Conservation (phyloP, 2,113 vertebrate genomes). For the Spea bombifrons region DNA sequence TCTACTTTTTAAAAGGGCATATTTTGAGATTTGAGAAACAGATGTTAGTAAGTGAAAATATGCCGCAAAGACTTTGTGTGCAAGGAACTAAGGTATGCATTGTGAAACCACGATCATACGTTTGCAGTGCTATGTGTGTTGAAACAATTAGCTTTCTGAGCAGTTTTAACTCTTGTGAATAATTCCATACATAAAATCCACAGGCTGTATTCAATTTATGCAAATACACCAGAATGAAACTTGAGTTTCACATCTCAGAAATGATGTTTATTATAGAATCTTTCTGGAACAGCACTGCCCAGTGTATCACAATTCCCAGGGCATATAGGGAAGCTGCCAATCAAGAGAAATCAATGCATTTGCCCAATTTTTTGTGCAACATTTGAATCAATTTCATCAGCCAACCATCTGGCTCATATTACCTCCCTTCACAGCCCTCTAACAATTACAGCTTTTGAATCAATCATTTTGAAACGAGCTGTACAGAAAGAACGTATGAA, state of each 20-base stretch:
- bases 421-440: constrained; percentile 53
- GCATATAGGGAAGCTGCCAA: constrained; percentile 30
- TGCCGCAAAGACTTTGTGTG: background rate
- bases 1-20: background rate
- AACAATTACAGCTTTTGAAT: constrained; percentile 56
- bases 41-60: constrained; percentile 22
- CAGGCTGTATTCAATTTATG: constrained; percentile 16
- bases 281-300: constrained; percentile 15
- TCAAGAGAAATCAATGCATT: constrained; percentile 29
- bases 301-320: background rate
- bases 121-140: background rate
- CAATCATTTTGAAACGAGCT: constrained; percentile 48
- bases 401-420: constrained; percentile 61
- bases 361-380: constrained; percentile 48
- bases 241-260: constrained; percentile 33
- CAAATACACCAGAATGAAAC: constrained; percentile 21
- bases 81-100: background rate
- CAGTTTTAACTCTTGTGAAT: constrained; percentile 3
- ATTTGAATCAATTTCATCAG: constrained; percentile 55
- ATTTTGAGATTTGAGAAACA: constrained; percentile 9
- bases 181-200: constrained; percentile 11
- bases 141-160: constrained; percentile 7
- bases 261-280: constrained; percentile 23
- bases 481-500: constrained; percentile 25
- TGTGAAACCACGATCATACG: background rate